phyloP scores from a whole-genome alignment of 2,797 vertebrate genomes.

The Spatula clypeata region DNA sequence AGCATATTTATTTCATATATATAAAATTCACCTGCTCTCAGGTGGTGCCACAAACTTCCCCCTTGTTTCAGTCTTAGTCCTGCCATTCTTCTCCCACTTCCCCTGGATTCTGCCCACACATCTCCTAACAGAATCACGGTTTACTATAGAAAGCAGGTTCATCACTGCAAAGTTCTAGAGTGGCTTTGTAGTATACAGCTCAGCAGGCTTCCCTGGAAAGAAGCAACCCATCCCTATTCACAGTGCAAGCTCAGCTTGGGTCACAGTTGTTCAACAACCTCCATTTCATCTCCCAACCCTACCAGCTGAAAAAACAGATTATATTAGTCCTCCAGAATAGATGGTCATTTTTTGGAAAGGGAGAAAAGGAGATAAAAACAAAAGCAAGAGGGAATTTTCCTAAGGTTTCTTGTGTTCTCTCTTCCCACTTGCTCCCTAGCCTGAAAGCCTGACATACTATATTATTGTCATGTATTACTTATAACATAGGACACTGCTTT shows the following conservation, averaged over 20 bases:
- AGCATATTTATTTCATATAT: background rate
- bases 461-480: background rate
- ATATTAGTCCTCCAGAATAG: background rate
- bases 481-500: background rate
- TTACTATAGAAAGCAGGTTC: background rate
- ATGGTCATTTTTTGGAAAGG: background rate
- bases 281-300: background rate
- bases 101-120: background rate
- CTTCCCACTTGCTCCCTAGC: background rate
- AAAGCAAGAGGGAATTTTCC: background rate
- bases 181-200: background rate
- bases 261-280: background rate
- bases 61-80: background rate
- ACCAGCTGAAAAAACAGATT: background rate
- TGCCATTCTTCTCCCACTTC: background rate
- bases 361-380: background rate
- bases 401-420: background rate
- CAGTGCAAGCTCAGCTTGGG: background rate
- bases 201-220: rapidly evolving
- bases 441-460: background rate
- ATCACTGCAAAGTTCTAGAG: background rate
- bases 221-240: background rate
- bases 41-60: background rate
- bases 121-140: background rate
- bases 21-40: background rate